phyloP scores from a whole-genome alignment of 2,113 vertebrate genomes.

The Scolopax mira region DNA sequence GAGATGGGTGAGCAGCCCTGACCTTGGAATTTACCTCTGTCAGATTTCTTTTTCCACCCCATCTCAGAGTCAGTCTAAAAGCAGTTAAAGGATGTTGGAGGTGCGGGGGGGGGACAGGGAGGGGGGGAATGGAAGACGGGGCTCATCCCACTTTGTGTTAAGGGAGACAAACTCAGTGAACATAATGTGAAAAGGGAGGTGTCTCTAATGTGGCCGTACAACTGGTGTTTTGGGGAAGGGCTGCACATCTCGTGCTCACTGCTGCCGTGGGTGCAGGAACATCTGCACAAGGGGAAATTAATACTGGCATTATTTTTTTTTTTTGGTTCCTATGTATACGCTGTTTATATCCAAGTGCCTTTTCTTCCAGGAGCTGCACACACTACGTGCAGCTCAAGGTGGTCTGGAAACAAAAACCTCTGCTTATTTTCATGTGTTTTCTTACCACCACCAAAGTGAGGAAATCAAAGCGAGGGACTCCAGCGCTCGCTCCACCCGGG shows the following conservation, averaged over 20 bases:
- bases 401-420: neutral
- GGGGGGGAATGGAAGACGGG: neutral
- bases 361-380: neutral
- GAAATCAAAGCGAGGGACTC: neutral
- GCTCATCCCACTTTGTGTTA: neutral
- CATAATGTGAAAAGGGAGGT: neutral
- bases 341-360: neutral
- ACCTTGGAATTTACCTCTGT: neutral
- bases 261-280: neutral
- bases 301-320: too few relatives aligned
- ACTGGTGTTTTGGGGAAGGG: neutral
- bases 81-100: neutral
- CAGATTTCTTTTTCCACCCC: neutral
- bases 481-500: neutral
- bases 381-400: neutral
- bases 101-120: accelerated
- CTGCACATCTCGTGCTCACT: accelerated
- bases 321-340: neutral
- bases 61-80: neutral
- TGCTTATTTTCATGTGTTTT: neutral
- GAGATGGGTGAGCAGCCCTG: neutral
- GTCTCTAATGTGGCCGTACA: accelerated
- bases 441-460: neutral
- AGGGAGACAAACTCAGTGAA: neutral
- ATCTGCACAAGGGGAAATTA: too few relatives aligned